A percentile compares a stretch with the other conserved stretches of the same genome.
Evolutionary conservation across 2,113 vertebrate genomes (phyloP).

Genomic region (Cricetomys ansorgei): DNA sequence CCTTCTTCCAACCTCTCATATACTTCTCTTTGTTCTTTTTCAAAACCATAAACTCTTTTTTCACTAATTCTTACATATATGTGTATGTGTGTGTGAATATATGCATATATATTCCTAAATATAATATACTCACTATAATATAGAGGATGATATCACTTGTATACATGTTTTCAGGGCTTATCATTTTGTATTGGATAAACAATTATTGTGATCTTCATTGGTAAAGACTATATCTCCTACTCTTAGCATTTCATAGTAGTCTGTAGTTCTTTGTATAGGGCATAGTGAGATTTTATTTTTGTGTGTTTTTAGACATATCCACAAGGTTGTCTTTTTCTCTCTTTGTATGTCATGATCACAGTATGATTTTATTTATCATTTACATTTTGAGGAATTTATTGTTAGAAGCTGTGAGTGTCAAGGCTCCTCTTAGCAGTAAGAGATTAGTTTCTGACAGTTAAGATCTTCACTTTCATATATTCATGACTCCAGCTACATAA

Average conservation of each 20-base stretch:
- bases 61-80: not conserved
- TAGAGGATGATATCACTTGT: not conserved
- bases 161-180: not conserved
- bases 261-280: not conserved
- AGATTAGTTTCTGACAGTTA: not conserved
- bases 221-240: not conserved
- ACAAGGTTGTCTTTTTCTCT: not conserved
- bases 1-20: not conserved
- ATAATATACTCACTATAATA: not conserved
- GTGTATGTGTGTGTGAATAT: not conserved
- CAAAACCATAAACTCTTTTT: not conserved
- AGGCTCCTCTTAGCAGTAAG: not conserved
- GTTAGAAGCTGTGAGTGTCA: not conserved
- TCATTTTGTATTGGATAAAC: not conserved
- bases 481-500: accelerated
- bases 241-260: not conserved
- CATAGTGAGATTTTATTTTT: not conserved
- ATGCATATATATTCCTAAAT: not conserved
- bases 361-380: not conserved
- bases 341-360: not conserved
- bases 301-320: not conserved
- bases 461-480: not conserved
- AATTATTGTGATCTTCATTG: no score
- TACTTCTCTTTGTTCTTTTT: not conserved
- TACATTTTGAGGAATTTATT: not conserved